These are phyloP conservation scores for Esox niger DNA, from an alignment of 2,113 vertebrate genomes.

Conservation along the genomic window DNA sequence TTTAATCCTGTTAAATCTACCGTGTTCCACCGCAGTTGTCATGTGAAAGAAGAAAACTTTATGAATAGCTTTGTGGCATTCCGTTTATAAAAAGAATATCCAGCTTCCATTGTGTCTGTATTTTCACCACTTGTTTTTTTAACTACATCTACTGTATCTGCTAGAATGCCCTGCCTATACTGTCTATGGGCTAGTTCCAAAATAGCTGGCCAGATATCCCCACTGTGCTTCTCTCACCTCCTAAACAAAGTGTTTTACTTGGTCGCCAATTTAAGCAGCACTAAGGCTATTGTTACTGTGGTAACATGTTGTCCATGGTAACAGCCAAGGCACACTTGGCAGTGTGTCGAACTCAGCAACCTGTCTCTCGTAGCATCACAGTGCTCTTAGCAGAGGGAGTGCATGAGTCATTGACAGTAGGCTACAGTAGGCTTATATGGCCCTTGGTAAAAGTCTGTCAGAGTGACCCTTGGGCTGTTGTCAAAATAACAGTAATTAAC, in stretches of 20 bases:
- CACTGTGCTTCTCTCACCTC: background rate
- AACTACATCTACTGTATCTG: background rate
- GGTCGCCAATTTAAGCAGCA: background rate
- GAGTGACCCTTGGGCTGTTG: too few relatives aligned
- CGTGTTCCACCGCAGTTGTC: too few relatives aligned
- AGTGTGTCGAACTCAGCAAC: background rate
- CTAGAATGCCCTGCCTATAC: background rate
- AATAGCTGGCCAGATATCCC: background rate
- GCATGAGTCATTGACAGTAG: background rate
- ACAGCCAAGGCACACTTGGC: background rate
- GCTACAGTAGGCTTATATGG: too few relatives aligned
- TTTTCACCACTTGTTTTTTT: background rate
- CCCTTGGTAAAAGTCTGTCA: too few relatives aligned
- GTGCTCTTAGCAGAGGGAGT: background rate
- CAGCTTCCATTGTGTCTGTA: background rate
- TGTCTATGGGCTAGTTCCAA: background rate
- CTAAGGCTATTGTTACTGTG: background rate
- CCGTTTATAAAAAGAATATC: background rate
- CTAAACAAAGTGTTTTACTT: background rate
- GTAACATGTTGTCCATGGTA: background rate
- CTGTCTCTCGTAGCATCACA: background rate
- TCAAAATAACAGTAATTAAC: too few relatives aligned
- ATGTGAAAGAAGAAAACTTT: background rate
- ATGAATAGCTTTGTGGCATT: background rate
- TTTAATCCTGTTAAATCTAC: too few relatives aligned